Conservation (phyloP, 2,113 vertebrate genomes). For the Ciconia maguari region DNA sequence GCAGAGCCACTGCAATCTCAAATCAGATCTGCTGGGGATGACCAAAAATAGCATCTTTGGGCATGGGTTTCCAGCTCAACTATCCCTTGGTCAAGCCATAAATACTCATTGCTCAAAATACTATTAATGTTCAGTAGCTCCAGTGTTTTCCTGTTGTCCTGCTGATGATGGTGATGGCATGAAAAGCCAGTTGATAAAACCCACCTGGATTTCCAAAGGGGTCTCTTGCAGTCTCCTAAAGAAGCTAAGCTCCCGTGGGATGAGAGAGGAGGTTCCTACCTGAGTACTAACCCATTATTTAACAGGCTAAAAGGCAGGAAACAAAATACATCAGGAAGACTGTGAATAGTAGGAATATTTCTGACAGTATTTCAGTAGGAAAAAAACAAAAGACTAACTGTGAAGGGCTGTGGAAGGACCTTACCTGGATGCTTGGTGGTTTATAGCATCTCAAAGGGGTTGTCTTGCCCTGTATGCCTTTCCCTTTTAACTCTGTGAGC, state of each 20-base stretch:
- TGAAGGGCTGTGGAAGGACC: not conserved
- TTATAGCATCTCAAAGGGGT: not conserved
- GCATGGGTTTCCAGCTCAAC: rapidly evolving
- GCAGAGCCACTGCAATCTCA: not conserved
- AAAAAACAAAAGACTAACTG: not conserved
- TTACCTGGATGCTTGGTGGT: no score
- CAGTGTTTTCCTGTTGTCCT: not conserved
- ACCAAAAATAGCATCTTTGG: not conserved
- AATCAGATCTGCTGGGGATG: not conserved
- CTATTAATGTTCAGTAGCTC: not conserved
- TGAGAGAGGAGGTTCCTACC: not conserved
- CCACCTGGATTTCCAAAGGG: not conserved
- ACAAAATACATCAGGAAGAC: not conserved
- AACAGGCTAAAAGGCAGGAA: not conserved
- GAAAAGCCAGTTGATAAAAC: not conserved
- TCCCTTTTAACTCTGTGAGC: rapidly evolving
- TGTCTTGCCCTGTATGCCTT: not conserved
- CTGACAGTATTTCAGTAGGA: not conserved
- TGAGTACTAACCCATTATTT: rapidly evolving
- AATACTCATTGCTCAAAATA: not conserved
- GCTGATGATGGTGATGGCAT: rapidly evolving
- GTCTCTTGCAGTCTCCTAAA: not conserved
- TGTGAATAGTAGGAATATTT: not conserved
- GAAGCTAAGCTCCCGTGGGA: not conserved
- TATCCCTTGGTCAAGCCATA: not conserved